Conservation (phyloP, 2,113 vertebrate genomes). For the Phoenicopterus ruber region DNA sequence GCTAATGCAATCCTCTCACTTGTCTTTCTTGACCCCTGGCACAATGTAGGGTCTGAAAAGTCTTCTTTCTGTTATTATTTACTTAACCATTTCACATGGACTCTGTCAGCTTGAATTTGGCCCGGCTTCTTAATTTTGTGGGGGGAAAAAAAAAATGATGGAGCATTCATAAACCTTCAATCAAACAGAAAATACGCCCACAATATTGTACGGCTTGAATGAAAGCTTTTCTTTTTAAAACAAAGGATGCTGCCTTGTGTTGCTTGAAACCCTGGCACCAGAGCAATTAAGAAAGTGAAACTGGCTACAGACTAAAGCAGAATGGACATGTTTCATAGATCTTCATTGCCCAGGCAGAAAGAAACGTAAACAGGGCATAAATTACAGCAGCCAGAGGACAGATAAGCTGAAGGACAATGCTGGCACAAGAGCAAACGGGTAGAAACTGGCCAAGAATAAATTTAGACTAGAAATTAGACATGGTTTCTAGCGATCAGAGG, state of each 20-base stretch:
- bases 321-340: constrained; percentile 52
- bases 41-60: not conserved
- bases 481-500: not conserved
- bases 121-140: not conserved
- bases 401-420: constrained; percentile 53
- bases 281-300: constrained; percentile 49
- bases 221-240: constrained; percentile 13
- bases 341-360: constrained; percentile 45
- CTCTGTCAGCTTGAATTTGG: not conserved
- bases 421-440: constrained; percentile 20
- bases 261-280: not conserved
- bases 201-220: not conserved
- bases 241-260: not conserved
- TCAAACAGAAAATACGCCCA: not conserved
- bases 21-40: not conserved
- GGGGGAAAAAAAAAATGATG: not conserved
- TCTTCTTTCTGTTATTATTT: not conserved
- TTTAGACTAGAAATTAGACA: constrained; percentile 14
- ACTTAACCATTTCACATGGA: not conserved
- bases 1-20: not conserved
- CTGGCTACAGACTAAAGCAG: constrained; percentile 27
- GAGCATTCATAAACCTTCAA: not conserved
- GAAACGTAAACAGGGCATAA: constrained; percentile 50
- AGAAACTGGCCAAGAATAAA: constrained; percentile 46
- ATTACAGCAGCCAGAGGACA: constrained; percentile 45